Base-by-base conservation (phyloP, 2,888 invertebrate genomes). In the Stenurella melanura region DNA sequence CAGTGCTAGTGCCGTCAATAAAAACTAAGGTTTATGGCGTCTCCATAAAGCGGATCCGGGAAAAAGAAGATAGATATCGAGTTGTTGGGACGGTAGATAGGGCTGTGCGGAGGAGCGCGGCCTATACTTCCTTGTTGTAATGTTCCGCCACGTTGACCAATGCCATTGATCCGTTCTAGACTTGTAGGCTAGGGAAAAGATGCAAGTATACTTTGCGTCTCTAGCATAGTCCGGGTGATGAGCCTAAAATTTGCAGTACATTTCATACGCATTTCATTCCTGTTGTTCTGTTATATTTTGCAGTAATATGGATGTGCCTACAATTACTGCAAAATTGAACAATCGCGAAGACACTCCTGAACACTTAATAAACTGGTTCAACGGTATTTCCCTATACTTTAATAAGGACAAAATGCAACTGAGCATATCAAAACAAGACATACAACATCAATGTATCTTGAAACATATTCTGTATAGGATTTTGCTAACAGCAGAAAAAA, bases 101-200 rank as follows among this genome's bases (percentile, higher is more conserved):
- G n/a, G 30, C 60, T 30, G 60, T 15, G n/a, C 18, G 30, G 11
- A 60, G 61, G 21, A 60, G 61, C 34, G 71, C 61, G 67, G 54
- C 26, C 61, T 73, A 64, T 58, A 82, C 79, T 82, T 82, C 80
- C 80, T 80, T 63, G 80, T 78, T 76, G 76, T 71, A 74, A 76
- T 67, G 80, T 78, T 79, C 78, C 77, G 80, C 80, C 79, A 78
- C 75, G 78, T 76, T 77, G 79, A 78, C 77, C 78, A 78, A 75
- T 76, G 80, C 76, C 81, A 83, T 83, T 78, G 80, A 83, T 83
- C 81, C 76, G 34, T 19, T 17, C n/a, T 17, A 63, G 63, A 63
- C 38, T 34, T n/a, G 12, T 18, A 11, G 63, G 63, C 38, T 38
- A 18, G 38, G 18, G 38, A 38, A 17, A 38, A 63, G 63, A 38